These are phyloP conservation scores for Spea hammondii DNA, from an alignment of 2,797 vertebrate species.

Conservation along the genomic window DNA sequence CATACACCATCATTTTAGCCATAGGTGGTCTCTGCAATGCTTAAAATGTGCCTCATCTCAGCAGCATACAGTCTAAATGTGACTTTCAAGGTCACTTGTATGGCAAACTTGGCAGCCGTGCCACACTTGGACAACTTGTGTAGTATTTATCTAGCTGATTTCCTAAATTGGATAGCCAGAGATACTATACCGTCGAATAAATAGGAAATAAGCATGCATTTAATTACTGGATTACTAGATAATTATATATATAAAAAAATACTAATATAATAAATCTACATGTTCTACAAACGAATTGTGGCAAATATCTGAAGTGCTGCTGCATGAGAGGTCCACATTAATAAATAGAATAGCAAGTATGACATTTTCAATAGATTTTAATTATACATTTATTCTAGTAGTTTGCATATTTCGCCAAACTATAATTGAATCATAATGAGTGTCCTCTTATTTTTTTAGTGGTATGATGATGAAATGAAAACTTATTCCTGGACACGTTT, in stretches of 20 bases:
- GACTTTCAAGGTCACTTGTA: constrained; percentile 70
- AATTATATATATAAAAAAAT: too few relatives aligned
- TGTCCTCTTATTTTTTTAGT: constrained; percentile 54
- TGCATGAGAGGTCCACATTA: constrained; percentile 31
- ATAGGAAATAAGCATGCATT: constrained; percentile 21
- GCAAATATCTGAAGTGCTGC: constrained; percentile 1
- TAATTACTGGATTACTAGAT: background rate
- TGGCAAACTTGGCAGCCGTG: constrained; percentile 55
- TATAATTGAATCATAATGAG: constrained; percentile 49
- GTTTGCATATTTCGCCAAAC: constrained; percentile 29
- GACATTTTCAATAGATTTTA: constrained; percentile 20
- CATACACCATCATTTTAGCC: constrained; percentile 80
- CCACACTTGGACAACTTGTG: constrained; percentile 48
- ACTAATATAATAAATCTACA: too few relatives aligned
- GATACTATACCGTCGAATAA: background rate
- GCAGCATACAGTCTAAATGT: constrained; percentile 72
- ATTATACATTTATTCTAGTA: constrained; percentile 15
- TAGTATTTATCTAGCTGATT: background rate
- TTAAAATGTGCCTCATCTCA: constrained; percentile 78
- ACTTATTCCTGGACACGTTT: constrained; percentile 54
- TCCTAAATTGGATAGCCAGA: background rate
- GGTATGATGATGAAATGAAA: constrained; percentile 54
- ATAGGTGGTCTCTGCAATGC: constrained; percentile 72
- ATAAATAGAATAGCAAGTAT: constrained; percentile 5
- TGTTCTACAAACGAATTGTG: background rate